A percentile compares a stretch with the other conserved stretches of the same genome.
These are phyloP conservation scores for Colostygia pectinataria DNA, from an alignment of 2,888 invertebrate genomes.

Conservation along the genomic window DNA sequence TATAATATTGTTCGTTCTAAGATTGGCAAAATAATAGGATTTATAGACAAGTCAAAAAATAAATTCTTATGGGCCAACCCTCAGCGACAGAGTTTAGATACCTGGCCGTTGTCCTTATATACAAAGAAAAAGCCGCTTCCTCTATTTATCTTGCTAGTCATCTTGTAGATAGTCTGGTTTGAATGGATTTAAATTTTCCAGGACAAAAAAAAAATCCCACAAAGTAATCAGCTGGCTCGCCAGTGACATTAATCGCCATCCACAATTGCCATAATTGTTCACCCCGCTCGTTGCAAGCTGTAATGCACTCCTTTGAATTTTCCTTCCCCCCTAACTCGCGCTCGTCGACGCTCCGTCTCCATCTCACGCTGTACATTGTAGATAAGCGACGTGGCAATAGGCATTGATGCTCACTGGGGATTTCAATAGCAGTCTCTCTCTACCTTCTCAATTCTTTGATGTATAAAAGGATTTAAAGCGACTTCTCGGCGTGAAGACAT, in stretches of 20 bases:
- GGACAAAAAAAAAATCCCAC: background rate
- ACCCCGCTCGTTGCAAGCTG: slow-evolving; percentile 44
- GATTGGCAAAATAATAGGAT: no score
- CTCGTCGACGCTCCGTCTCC: slow-evolving; percentile 36
- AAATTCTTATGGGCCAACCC: no score
- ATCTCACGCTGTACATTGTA: slow-evolving; percentile 60
- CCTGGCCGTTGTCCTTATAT: no score
- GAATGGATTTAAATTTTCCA: background rate
- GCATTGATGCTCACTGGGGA: slow-evolving; percentile 78
- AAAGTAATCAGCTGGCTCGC: slow-evolving; percentile 6
- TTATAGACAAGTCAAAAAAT: no score
- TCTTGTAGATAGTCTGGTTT: background rate
- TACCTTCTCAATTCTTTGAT: slow-evolving; percentile 66
- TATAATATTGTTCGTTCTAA: no score
- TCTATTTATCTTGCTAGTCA: background rate
- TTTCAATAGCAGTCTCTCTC: slow-evolving; percentile 71
- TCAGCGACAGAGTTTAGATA: no score
- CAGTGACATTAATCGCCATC: slow-evolving; percentile 20
- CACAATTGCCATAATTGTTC: slow-evolving; percentile 49
- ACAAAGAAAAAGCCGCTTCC: no score
- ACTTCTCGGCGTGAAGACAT: slow-evolving; percentile 59
- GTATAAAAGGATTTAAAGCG: slow-evolving; percentile 72
- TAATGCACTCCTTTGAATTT: slow-evolving; percentile 69
- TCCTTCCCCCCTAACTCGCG: slow-evolving; percentile 41
- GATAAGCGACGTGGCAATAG: slow-evolving; percentile 80